Base-by-base conservation (phyloP, 1,140 invertebrate genomes). In the Drosophila tropicalis region DNA sequence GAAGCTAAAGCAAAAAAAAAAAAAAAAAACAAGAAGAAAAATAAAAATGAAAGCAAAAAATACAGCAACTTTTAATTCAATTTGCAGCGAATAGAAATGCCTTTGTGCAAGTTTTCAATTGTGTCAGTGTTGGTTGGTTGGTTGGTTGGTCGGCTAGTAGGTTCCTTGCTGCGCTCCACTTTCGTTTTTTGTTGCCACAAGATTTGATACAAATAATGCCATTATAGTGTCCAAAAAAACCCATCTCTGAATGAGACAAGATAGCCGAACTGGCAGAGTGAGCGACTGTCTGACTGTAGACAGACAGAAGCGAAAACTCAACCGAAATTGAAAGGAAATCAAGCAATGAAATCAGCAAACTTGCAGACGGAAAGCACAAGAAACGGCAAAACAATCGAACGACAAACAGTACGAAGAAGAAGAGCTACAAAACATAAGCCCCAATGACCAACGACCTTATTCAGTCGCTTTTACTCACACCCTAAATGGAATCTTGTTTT, bases 171-270 rank as follows among this genome's bases (percentile, higher is more conserved):
- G 47, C 76, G 67, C 74, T 69, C 57, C 70, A 81, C 84, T 85
- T 81, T 66, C 62, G 69, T 84, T 78, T 83, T 40, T 70, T 63
- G 72, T 71, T 75, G 64, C 78, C 82, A 86, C 73, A 86, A 51
- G 44, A 84, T 84, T 83, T 85, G 74, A 83, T 83, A 83, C 81
- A 83, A 76, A 83, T 85, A 85, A 83, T 83, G 85, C 72, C 60
- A 83, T 83, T 85, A 83, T 76, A 69, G 76, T 81, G 66, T 63
- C 66, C 66, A 76, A 74, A 75, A 76, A 74, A 75, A 75, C 72
- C 77, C 81, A 76, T 73, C 66, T 73, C 56, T 67, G 81, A 75
- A 67, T 69, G 58, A 62, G 47, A 60, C n/a, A 66, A 29, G 41
- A 15, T 15, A 19, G 55, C 29, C 44, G 36, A 19, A 29, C 34